Base-by-base conservation (phyloP, 2,888 invertebrate species). In the Byasa hedistus region DNA sequence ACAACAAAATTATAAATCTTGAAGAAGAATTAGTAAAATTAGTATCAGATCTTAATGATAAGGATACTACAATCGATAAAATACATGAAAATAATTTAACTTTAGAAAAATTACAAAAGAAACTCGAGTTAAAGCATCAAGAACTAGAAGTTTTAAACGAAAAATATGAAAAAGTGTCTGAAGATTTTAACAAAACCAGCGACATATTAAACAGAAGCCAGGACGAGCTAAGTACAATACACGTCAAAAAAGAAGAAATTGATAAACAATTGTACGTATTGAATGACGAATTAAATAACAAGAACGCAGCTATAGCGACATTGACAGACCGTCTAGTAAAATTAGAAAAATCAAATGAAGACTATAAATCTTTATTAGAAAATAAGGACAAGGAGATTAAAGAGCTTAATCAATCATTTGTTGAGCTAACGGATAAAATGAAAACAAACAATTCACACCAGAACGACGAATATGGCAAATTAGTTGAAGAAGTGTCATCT, bases 21-120 rank as follows among this genome's bases (percentile, higher is more conserved):
- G 91, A 92, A 71, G 80, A 84, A 71, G 89, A 90, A 70, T 81
- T 92, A 65, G 81, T 81, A 3, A 84, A 83, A 60, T 67, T 92
- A 10, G 76, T 84, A 54, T 72, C 80, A 8, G 84, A 86, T 39
- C 83, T 91, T 3, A 85, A 84, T 55, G 92, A 92, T 73, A 87
- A 92, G 70, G 86, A 89, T 72, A 75, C 75, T n/a, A 68, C 86
- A 17, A 87, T 89, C 62, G 83, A 87, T 69, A 72, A 82, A 17
- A 70, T 85, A 3, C 68, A 69, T 27, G 77, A 82, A 68, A 82
- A 82, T 69, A 83, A 84, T 17, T 57, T 64, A 1, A 79, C 75
- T 24, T 58, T 86, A 52, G 68, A 69, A 19, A 74, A 75, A 39
- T 69, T 84, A 5, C 81, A 71, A 68, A 75, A 83, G 71, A 83